Conservation (phyloP, 2,797 vertebrate species). For the Hypotaenidia okinawae region DNA sequence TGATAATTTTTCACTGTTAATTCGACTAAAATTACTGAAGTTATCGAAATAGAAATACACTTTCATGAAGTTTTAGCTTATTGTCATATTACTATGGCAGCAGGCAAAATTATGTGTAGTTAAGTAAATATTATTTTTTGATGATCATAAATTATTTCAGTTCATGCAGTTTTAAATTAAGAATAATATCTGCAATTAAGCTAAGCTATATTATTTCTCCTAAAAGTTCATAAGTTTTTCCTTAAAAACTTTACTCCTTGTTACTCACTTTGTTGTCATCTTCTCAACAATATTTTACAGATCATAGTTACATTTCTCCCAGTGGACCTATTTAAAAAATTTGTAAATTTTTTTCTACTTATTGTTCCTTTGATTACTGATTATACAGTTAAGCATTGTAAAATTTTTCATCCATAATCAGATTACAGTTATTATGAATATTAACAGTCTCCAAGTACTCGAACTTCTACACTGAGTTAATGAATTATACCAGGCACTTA, state of each 20-base stretch:
- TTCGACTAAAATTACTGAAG: not conserved
- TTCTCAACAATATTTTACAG: not conserved
- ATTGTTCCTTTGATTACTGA: not conserved
- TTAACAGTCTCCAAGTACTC: not conserved
- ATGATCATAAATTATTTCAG: not conserved
- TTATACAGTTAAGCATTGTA: not conserved
- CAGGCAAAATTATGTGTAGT: not conserved
- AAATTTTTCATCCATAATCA: not conserved
- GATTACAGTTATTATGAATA: not conserved
- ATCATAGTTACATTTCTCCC: not conserved
- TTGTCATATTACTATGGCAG: slow-evolving; percentile 4
- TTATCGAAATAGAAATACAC: not conserved
- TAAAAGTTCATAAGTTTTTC: not conserved
- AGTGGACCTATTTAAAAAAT: not conserved
- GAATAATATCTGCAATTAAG: not conserved
- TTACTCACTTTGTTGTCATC: not conserved
- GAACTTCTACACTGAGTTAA: not conserved
- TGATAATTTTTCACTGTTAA: not conserved
- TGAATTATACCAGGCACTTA: not conserved
- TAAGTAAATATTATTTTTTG: not conserved
- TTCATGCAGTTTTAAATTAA: not conserved
- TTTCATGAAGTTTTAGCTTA: not conserved
- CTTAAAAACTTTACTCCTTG: not conserved
- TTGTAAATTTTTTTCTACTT: not conserved
- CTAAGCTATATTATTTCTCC: not conserved